A percentile compares a stretch with the other conserved stretches of the same genome.
Conservation (phyloP, 2,888 invertebrate species). For the Trichogramma dendrolimi region DNA sequence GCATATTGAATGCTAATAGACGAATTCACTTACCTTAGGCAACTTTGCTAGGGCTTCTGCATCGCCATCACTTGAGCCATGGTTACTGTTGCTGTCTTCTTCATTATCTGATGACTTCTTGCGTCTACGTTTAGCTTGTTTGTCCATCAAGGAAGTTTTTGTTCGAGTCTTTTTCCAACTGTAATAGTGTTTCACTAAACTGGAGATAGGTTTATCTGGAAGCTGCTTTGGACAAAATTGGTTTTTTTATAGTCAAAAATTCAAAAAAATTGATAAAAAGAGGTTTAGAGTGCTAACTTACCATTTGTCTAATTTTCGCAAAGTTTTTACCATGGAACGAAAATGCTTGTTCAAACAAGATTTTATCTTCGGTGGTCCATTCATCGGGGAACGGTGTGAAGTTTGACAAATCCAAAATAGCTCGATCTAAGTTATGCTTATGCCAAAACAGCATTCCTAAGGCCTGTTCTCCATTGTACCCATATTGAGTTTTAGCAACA, state of each 20-base stretch:
- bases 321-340: slow-evolving; percentile 98
- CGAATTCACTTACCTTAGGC: slow-evolving; percentile 74
- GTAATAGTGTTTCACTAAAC: slow-evolving; percentile 95
- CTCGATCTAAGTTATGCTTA: slow-evolving; percentile 89
- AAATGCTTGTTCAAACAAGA: slow-evolving; percentile 95
- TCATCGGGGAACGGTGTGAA: slow-evolving; percentile 97
- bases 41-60: slow-evolving; percentile 79
- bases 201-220: slow-evolving; percentile 94
- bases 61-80: slow-evolving; percentile 68
- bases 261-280: slow-evolving; percentile 1
- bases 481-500: slow-evolving; percentile 93
- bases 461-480: slow-evolving; percentile 95
- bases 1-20: too few species aligned
- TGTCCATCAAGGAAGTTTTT: slow-evolving; percentile 89
- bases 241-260: neutral
- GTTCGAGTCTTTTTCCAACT: slow-evolving; percentile 96
- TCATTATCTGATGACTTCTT: too few species aligned
- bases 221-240: slow-evolving; percentile 61
- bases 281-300: slow-evolving; percentile 46
- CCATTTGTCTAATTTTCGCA: slow-evolving; percentile 95
- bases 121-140: slow-evolving; percentile 58
- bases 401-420: slow-evolving; percentile 89
- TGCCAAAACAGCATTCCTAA: slow-evolving; percentile 98
- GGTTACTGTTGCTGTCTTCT: too few species aligned
- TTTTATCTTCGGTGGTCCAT: slow-evolving; percentile 97